Base-by-base conservation (phyloP, 1,140 invertebrate species). In the Aporrectodea caliginosa region DNA sequence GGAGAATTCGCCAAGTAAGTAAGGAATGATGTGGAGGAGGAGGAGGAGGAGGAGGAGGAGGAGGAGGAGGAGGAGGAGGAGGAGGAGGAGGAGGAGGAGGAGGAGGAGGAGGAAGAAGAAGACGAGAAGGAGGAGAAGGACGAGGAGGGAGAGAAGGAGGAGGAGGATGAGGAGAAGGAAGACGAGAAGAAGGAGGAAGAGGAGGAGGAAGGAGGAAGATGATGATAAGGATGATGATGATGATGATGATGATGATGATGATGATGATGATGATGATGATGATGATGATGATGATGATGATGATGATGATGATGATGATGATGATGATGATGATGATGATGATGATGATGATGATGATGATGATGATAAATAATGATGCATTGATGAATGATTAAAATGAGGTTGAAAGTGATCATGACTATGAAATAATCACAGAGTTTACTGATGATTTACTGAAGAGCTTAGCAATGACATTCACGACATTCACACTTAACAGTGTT, bases 1-100 rank as follows among this genome's bases (percentile, higher is more conserved):
- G 77, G 70, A 71, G 77, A 78, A 78, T 78, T 78, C 35, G 70
- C 70, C 30, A 72, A 70, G 32, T 69, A 69, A 68, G 32, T 31
- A 31, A 70, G 31, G 27, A 70, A 70, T 68, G n/a, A n/a, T n/a
- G n/a, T n/a, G n/a, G n/a, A n/a, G n/a, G n/a, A n/a, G n/a, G n/a
- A n/a, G n/a, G n/a, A 68, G n/a, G 14, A 68, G n/a, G 14, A n/a
- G 6, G 30, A 75, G 34, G 22, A 31, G 34, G 22, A 16, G 34
- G 30, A 75, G n/a, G 14, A 68, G n/a, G 14, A 68, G n/a, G 14
- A 68, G n/a, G 14, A 68, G n/a, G 14, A 68, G n/a, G n/a, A n/a
- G n/a, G n/a, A n/a, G 32, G 0, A 71, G 29, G 32, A 71, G 32
- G 29, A 71, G 32, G 32, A 30, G 69, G 32, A 16, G 22, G 69